Evolutionary conservation across 2,888 invertebrate species (phyloP).

Genomic region (Koerneria pararmatus): DNA sequence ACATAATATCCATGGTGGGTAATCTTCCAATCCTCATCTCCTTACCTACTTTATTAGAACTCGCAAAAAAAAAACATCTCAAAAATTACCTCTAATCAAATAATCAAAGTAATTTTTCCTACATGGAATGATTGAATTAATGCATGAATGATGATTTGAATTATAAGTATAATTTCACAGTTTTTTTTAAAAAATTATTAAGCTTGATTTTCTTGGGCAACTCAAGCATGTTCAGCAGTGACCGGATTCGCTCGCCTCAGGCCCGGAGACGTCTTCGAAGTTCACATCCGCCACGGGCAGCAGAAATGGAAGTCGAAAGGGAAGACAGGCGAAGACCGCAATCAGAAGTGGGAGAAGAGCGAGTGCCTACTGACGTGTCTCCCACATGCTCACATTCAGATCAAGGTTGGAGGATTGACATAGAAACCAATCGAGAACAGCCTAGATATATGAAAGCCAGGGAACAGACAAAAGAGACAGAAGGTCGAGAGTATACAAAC

Average conservation of each 20-base stretch:
- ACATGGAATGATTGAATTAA: too few species aligned
- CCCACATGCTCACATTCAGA: conserved; percentile 64
- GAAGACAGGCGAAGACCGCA: conserved; percentile 62
- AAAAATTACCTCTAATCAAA: too few species aligned
- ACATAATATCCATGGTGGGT: too few species aligned
- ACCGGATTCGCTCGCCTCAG: conserved; percentile 67
- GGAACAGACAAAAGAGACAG: too few species aligned
- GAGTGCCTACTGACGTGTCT: conserved; percentile 62
- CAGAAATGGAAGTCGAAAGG: conserved; percentile 68
- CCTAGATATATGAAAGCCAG: neutral
- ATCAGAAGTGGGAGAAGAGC: conserved; percentile 65
- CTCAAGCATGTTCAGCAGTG: conserved; percentile 61
- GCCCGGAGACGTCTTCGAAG: conserved; percentile 67
- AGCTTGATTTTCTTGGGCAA: too few species aligned
- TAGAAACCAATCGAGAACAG: neutral
- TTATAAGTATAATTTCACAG: neutral
- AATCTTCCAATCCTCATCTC: too few species aligned
- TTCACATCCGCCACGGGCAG: conserved; percentile 65
- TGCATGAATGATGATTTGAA: too few species aligned
- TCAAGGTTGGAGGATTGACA: conserved; percentile 62
- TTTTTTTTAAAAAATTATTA: neutral
- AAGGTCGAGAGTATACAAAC: too few species aligned
- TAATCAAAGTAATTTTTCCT: too few species aligned
- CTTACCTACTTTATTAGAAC: too few species aligned
- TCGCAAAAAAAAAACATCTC: too few species aligned